A percentile compares a stretch with the other conserved stretches of the same genome.
These are phyloP conservation scores for Catharus bicknelli DNA, from an alignment of 2,113 vertebrate genomes.

Conservation along the genomic window DNA sequence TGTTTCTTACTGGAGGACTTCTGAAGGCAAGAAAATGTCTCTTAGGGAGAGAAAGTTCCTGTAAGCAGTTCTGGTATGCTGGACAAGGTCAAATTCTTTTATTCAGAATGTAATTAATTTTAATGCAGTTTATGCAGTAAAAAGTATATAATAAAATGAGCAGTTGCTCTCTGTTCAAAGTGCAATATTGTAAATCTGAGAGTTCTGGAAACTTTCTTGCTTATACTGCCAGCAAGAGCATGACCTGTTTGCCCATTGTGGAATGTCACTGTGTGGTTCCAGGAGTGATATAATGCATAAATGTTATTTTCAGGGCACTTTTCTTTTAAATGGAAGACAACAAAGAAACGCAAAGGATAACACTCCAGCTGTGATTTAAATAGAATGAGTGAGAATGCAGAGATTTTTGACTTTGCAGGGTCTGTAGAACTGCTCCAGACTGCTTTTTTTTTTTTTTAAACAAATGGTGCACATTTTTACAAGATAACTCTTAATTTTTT, in stretches of 20 bases:
- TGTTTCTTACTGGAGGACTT: background rate
- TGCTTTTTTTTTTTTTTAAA: background rate
- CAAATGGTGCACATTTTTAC: background rate
- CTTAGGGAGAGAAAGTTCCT: background rate
- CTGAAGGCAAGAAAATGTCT: background rate
- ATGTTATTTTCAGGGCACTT: background rate
- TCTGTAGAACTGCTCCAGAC: background rate
- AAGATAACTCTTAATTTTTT: background rate
- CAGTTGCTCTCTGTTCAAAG: background rate
- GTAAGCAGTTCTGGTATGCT: background rate
- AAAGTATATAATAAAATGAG: background rate
- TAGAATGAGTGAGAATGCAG: background rate
- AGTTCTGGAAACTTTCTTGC: background rate
- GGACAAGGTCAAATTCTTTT: background rate
- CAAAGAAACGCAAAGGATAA: background rate
- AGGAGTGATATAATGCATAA: rapidly evolving
- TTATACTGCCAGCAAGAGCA: background rate
- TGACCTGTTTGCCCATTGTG: background rate
- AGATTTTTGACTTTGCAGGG: background rate
- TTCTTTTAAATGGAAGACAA: background rate
- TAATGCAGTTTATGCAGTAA: background rate
- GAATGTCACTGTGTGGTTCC: background rate
- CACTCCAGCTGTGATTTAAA: background rate
- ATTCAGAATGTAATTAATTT: background rate
- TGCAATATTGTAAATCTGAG: background rate